Evolutionary conservation across 1,140 invertebrate genomes (phyloP).

Genomic region (Liolophura sinensis): DNA sequence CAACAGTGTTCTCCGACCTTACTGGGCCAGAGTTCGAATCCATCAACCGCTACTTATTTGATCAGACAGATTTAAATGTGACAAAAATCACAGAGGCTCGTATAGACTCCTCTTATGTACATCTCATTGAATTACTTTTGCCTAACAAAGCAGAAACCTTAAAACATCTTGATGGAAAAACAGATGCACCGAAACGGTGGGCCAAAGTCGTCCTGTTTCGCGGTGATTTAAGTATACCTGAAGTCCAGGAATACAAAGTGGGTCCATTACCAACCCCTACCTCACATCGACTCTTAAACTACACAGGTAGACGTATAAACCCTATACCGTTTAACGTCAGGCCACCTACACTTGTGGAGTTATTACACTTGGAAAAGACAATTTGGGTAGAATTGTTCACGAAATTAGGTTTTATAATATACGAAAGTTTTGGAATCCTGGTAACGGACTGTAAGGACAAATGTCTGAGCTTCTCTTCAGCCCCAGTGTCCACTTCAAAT

Average conservation of each 20-base stretch:
- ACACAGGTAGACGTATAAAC: slow-evolving; percentile 4
- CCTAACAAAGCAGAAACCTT: too few species aligned
- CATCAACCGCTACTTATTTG: too few species aligned
- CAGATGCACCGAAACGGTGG: slow-evolving; percentile 9
- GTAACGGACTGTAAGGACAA: slow-evolving; percentile 9
- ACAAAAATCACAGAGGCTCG: too few species aligned
- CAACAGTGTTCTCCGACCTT: too few species aligned
- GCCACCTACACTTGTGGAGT: slow-evolving; percentile 7
- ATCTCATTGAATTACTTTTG: too few species aligned
- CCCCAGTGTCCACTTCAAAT: slow-evolving; percentile 2
- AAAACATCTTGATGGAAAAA: too few species aligned
- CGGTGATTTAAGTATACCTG: slow-evolving; percentile 8
- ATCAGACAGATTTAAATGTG: too few species aligned
- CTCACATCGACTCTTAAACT: slow-evolving; percentile 7
- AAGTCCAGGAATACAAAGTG: slow-evolving; percentile 21
- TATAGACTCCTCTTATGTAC: too few species aligned
- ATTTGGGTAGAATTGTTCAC: neutral
- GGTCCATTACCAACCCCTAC: slow-evolving; percentile 19
- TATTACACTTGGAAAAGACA: neutral
- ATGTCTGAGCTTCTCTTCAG: slow-evolving; percentile 2
- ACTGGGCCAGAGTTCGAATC: too few species aligned
- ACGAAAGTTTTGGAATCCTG: slow-evolving; percentile 13
- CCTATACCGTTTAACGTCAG: slow-evolving; percentile 9
- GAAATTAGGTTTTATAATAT: slow-evolving; percentile 7
- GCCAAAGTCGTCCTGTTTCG: slow-evolving; percentile 21